Base-by-base conservation (phyloP, 2,113 vertebrate genomes). In the Rhinoderma darwinii region DNA sequence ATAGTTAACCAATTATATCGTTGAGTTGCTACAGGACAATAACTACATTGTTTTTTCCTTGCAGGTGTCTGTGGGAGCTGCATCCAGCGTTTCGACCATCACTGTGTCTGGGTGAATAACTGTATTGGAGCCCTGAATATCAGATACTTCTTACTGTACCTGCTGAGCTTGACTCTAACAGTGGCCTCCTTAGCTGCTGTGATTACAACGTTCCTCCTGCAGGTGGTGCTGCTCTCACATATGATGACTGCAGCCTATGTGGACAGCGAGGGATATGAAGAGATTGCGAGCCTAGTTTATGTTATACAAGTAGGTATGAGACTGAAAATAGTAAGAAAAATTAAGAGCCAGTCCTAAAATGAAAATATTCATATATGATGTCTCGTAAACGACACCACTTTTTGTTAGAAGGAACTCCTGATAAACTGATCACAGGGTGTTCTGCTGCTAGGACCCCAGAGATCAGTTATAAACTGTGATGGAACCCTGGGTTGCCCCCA, bases 51-150 rank as follows among this genome's bases (percentile, higher is more conserved):
- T 68, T 27, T 39, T 79, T 12, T n/a, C 15, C 37, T 17, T n/a
- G 1, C 84, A 99, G 98, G 96, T 7, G 90, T 96, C 27, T 99
- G 98, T 89, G 59, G 95, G 59, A 66, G 83, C 22, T 99, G 98
- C 0, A 95, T 99, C 6, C 96, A 97, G 35, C 96, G 98, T 17
- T 99, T 98, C 0, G 98, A 99, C 89, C 98, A 99, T 90, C 98
- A 99, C 92, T 99, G 98, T 0, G 91, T 99, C 30, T 99, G 98
- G 98, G 95, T 99, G 82, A 98, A 99, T 93, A 99, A 97, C 94
- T 99, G 98, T 92, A 93, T 99, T 0, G 98, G 98, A 0, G 96
- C 96, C 73, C 92, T 90, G 93, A 99, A 98, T 39, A 90, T 90
- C 0, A 91, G 93, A 3, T 93, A 94, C 89, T 99, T 99, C 94